Conservation (phyloP, 1,140 invertebrate species). For the Drosophila rhopaloa region DNA sequence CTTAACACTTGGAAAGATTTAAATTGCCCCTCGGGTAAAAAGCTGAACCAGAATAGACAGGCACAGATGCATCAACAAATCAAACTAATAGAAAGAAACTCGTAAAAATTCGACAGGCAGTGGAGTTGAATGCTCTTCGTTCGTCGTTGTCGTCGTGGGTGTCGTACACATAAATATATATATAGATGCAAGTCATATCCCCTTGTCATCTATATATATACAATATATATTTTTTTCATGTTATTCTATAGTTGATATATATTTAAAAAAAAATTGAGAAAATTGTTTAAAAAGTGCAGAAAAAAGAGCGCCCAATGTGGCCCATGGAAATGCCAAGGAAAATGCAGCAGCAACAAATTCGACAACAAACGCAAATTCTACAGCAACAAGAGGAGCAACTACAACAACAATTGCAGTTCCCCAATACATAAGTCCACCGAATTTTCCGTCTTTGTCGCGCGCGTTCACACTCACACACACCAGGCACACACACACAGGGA, state of each 20-base stretch:
- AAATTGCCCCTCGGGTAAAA: conserved; percentile 16
- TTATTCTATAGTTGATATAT: conserved; percentile 60
- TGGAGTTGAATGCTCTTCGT: conserved; percentile 40
- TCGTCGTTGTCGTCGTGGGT: conserved; percentile 33
- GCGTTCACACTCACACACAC: conserved; percentile 19
- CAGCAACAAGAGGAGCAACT: conserved; percentile 18
- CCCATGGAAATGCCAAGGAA: conserved; percentile 53
- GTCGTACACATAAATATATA: conserved; percentile 28
- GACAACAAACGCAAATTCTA: conserved; percentile 16
- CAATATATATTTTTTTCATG: conserved; percentile 56
- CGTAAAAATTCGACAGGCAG: conserved; percentile 26
- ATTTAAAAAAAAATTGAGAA: conserved; percentile 18
- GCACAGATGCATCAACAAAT: conserved; percentile 21
- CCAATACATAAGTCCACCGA: conserved; percentile 50
- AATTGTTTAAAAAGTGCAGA: conserved; percentile 41
- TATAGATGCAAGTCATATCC: conserved; percentile 13
- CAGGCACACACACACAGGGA: conserved; percentile 4
- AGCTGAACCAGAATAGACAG: conserved; percentile 30
- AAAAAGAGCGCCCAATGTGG: conserved; percentile 46
- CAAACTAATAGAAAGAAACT: conserved; percentile 9
- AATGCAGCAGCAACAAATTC: conserved; percentile 48
- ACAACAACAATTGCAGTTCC: conserved; percentile 25
- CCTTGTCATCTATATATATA: conserved; percentile 39
- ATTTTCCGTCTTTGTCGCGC: conserved; percentile 33
- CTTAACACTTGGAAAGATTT: conserved; percentile 26